Evolutionary conservation across 1,140 invertebrate species (phyloP).

Genomic region (Brachionus rotundiformis): DNA sequence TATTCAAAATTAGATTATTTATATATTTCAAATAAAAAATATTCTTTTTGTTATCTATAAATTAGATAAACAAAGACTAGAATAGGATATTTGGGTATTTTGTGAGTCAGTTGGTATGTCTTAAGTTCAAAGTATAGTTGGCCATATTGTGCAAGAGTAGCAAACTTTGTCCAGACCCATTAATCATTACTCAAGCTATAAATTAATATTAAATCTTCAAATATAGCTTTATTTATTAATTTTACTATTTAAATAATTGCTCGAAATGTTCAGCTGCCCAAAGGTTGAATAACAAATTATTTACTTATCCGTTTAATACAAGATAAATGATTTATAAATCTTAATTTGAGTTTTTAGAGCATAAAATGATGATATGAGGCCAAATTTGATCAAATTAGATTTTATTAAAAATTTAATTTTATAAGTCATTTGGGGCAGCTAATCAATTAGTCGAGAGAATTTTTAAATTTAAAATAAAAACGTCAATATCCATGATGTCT

Average conservation of each 20-base stretch:
- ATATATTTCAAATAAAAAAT: background rate
- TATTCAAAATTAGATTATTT: background rate
- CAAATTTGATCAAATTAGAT: background rate
- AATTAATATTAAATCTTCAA: background rate
- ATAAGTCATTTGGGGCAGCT: background rate
- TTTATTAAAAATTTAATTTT: background rate
- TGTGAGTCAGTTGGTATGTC: background rate
- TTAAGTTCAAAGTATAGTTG: background rate
- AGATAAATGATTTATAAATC: background rate
- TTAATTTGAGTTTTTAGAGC: background rate
- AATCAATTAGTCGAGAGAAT: background rate
- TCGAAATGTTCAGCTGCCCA: background rate
- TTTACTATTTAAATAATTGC: background rate
- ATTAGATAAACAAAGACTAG: background rate
- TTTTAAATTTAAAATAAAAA: background rate
- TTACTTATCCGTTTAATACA: background rate
- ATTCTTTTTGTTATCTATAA: background rate
- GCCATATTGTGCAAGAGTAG: background rate
- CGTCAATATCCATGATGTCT: background rate
- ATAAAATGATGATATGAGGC: background rate
- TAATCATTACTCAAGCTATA: background rate
- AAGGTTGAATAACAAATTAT: conserved; percentile 11
- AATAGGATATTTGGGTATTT: background rate
- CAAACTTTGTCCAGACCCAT: background rate
- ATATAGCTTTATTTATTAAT: background rate